Evolutionary conservation across 2,888 invertebrate genomes (phyloP).

Genomic region (Lepidonotus clava): DNA sequence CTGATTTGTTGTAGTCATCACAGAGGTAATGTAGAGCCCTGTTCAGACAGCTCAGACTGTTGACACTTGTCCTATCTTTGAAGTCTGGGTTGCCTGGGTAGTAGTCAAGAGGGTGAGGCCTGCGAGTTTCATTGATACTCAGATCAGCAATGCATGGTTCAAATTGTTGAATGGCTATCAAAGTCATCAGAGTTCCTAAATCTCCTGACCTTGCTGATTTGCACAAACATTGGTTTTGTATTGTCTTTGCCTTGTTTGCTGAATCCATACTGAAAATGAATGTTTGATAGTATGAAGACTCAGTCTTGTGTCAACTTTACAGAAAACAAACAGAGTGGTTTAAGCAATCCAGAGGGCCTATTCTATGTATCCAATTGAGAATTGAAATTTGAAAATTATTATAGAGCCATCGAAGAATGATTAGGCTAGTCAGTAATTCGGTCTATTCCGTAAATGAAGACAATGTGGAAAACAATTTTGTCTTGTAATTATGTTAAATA

Average conservation of each 20-base stretch:
- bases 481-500: no score
- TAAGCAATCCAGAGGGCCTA: no score
- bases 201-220: background rate
- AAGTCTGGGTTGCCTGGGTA: background rate
- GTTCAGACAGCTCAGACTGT: background rate
- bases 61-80: background rate
- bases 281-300: no score
- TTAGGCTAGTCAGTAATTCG: no score
- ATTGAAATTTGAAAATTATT: no score
- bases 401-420: no score
- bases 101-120: background rate
- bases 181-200: background rate
- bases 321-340: no score
- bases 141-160: background rate
- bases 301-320: no score
- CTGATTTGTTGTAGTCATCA: background rate
- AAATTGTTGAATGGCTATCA: background rate
- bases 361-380: no score
- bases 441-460: no score
- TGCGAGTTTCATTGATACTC: background rate
- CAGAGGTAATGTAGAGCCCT: background rate
- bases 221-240: background rate
- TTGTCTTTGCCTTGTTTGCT: background rate
- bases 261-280: no score
- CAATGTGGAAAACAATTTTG: no score